Evolutionary conservation across 2,113 vertebrate genomes (phyloP), one percentile per base, ranked within the genome.

Genomic region (Scomber scombrus): DNA sequence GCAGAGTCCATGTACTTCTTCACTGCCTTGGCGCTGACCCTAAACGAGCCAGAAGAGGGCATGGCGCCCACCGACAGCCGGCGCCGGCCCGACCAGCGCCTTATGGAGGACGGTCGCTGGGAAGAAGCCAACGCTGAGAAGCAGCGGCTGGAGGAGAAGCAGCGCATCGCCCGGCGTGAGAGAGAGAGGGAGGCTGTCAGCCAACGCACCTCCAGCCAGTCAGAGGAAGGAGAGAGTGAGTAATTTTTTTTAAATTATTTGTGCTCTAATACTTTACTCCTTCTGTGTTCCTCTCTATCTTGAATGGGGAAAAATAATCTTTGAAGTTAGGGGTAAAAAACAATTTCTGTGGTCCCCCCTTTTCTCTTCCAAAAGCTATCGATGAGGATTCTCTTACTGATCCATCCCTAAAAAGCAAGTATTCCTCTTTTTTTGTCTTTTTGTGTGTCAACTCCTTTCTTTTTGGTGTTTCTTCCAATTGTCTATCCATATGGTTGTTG

Each of bases 1-100:
- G 96, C 98, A 0, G 98, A 99, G 82, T 96, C 96, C 91, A 99
- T 98, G 97, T 99, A 99, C 90, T 99, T 96, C 89, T 99, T 99
- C 87, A 98, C 98, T 1, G 92, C 95, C 26, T 90, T 99, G 76
- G 98, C 98, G 0, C 91, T 99, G 50, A 97, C 97, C 0, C 95
- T 99, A 23, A 99, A 99, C 0, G 98, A 98, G 23, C 81, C 57
- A 0, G 98, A 99, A 80, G 93, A 89, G 0, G 95, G 96, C 0
- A 92, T 97, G 0, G 97, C 97, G 0, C 97, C 97, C 63, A 98
- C 97, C 0, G 98, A 99, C 91, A 99, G 98, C 94, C 94, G 98
- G 12, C 87, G 94, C 10, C 94, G 97, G 19, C 98, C 97, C 0
- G 98, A 99, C 92, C 98, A 99, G 93, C 95, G 97, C 11, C 93